Percentiles rank a stretch among this genome's conserved stretches.
Conservation (phyloP, 2,888 invertebrate species). For the Ornithoptera alexandrae region DNA sequence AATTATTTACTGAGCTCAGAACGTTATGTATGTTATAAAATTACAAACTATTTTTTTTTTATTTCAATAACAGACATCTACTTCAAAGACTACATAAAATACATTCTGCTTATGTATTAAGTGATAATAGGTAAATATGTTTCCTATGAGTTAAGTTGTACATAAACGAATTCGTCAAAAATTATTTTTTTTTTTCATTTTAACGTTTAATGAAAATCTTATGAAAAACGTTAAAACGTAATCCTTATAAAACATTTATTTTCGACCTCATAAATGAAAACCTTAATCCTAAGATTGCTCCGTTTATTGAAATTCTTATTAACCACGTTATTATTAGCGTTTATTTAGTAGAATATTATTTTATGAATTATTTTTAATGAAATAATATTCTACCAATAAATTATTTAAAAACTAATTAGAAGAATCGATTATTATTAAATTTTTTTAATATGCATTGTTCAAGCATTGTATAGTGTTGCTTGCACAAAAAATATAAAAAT, state of each 20-base stretch:
- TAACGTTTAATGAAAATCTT: background rate
- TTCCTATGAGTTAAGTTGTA: background rate
- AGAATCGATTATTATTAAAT: background rate
- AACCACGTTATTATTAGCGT: background rate
- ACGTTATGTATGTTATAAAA: too few species aligned
- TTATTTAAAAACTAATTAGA: background rate
- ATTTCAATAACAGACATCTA: background rate
- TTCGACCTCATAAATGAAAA: background rate
- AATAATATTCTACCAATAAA: background rate
- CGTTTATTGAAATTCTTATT: background rate
- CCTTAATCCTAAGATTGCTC: constrained; percentile 4
- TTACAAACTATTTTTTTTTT: background rate
- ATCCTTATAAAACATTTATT: background rate
- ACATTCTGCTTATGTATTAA: constrained; percentile 7
- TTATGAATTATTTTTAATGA: background rate
- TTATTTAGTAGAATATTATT: background rate
- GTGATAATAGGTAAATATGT: background rate
- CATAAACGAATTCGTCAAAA: background rate
- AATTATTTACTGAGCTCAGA: too few species aligned
- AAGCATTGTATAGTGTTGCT: constrained; percentile 29
- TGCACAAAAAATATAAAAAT: constrained; percentile 1
- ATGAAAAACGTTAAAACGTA: background rate
- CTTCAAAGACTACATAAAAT: background rate
- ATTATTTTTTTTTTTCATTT: background rate
- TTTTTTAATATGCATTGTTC: background rate